Conservation (phyloP, 1,140 invertebrate genomes). For the Muscidifurax raptorellus region DNA sequence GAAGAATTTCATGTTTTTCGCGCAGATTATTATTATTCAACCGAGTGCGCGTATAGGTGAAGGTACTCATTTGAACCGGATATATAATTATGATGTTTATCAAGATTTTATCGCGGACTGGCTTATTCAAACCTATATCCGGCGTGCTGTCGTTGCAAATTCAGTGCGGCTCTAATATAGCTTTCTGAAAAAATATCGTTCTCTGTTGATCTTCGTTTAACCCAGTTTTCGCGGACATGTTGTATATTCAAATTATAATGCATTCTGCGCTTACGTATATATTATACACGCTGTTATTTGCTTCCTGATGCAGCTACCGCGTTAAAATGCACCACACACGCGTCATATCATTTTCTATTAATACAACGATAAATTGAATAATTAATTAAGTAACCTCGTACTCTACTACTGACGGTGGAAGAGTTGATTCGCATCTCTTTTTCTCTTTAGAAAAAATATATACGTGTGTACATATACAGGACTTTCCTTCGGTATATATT, state of each 20-base stretch:
- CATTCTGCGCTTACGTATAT: not conserved
- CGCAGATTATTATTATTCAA: no score
- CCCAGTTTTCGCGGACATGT: slow-evolving; percentile 18
- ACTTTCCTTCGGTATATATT: no score
- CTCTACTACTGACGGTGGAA: no score
- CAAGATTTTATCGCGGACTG: not conserved
- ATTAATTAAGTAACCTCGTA: not conserved
- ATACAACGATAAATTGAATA: slow-evolving; percentile 5
- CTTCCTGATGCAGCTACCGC: not conserved
- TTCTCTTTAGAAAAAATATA: no score
- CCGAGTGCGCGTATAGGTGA: no score
- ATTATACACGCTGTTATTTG: not conserved
- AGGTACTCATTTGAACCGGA: not conserved
- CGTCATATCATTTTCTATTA: not conserved
- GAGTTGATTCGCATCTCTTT: no score
- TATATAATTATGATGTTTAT: slow-evolving; percentile 1
- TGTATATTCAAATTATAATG: not conserved
- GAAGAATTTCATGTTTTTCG: no score
- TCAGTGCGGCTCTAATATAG: not conserved
- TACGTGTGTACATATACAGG: no score
- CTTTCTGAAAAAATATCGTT: slow-evolving; percentile 22
- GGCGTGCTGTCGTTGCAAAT: not conserved
- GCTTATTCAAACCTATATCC: not conserved
- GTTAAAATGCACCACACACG: slow-evolving; percentile 10
- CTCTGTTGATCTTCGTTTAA: slow-evolving; percentile 30